Evolutionary conservation across 2,113 vertebrate genomes (phyloP).

Genomic region (Ictalurus punctatus): DNA sequence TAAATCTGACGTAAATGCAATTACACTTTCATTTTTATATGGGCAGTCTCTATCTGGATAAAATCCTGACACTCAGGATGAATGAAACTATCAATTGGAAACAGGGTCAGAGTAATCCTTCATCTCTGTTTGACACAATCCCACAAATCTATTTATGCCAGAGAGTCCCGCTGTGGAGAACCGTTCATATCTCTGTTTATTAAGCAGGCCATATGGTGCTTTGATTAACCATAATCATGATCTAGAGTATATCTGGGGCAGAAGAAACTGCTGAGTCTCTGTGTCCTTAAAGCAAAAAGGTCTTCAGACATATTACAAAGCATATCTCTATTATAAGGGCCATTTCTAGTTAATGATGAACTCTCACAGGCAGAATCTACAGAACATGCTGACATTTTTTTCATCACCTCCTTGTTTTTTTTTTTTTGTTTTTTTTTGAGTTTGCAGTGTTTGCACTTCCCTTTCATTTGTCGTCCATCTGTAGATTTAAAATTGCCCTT

Average conservation of each 20-base stretch:
- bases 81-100: neutral
- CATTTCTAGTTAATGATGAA: neutral
- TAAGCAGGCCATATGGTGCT: conserved; percentile 27
- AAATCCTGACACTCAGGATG: neutral
- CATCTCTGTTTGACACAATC: neutral
- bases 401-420: neutral
- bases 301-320: neutral
- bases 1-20: neutral
- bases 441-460: conserved; percentile 4
- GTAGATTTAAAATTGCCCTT: neutral
- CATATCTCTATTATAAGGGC: neutral
- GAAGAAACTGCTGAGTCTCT: neutral
- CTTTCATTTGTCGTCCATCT: neutral
- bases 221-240: conserved; percentile 27
- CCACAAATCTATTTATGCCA: neutral
- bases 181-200: conserved; percentile 3
- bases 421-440: neutral
- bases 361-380: neutral
- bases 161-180: neutral
- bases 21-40: neutral
- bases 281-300: neutral
- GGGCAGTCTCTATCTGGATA: neutral
- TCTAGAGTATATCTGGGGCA: neutral
- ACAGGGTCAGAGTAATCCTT: neutral
- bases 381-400: neutral